phyloP scores from a whole-genome alignment of 2,888 invertebrate species.

The Melanotus villosus region DNA sequence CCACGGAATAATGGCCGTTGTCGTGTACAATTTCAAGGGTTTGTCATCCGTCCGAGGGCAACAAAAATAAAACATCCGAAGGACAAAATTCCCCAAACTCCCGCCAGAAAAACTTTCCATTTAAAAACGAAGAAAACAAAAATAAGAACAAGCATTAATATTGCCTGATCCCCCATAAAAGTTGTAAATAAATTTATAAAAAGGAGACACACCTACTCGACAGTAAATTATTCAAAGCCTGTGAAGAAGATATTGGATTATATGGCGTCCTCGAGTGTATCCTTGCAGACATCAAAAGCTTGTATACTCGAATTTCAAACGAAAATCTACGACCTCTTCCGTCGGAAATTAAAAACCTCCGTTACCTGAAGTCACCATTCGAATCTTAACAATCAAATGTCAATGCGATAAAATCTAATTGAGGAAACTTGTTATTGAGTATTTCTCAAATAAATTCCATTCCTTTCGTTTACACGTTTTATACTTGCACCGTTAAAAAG shows the following conservation, averaged over 20 bases:
- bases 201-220: too few relatives aligned
- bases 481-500: too few relatives aligned
- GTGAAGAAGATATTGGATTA: slow-evolving; percentile 8
- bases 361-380: slow-evolving; percentile 1
- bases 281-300: slow-evolving; percentile 7
- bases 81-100: too few relatives aligned
- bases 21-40: neutral
- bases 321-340: neutral
- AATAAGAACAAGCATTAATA: too few relatives aligned
- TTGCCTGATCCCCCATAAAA: too few relatives aligned
- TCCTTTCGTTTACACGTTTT: neutral
- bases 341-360: slow-evolving; percentile 15
- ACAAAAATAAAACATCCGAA: neutral
- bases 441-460: too few relatives aligned
- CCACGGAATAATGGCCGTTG: slow-evolving; percentile 5
- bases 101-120: neutral
- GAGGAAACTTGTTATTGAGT: neutral
- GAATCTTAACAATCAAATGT: slow-evolving; percentile 19
- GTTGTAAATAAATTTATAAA: too few relatives aligned
- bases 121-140: too few relatives aligned
- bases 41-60: neutral
- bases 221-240: slow-evolving; percentile 9
- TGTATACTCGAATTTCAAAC: slow-evolving; percentile 11
- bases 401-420: slow-evolving; percentile 7
- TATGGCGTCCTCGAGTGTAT: neutral